A percentile compares a stretch with the other conserved stretches of the same genome.
phyloP scores from a whole-genome alignment of 2,888 invertebrate species.

The Dynastes maya region DNA sequence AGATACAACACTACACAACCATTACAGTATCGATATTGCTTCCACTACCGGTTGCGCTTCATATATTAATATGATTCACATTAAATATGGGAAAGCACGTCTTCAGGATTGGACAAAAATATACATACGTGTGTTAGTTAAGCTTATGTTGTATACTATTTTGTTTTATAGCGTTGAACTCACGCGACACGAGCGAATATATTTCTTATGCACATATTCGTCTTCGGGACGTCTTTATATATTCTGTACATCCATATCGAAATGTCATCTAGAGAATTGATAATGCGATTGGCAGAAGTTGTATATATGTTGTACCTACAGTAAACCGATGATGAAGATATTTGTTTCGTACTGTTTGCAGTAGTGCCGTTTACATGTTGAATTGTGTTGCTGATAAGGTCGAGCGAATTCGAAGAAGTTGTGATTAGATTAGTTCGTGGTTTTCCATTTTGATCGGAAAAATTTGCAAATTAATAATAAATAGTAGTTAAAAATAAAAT shows the following conservation, averaged over 20 bases:
- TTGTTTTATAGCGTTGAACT: neutral
- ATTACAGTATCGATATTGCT: conserved; percentile 17
- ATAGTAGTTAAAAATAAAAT: too few species aligned
- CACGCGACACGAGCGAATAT: neutral
- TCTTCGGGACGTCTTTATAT: neutral
- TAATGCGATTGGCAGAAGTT: neutral
- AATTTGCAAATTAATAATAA: neutral
- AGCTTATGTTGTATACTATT: neutral
- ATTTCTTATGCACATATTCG: neutral
- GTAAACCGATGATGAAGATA: neutral
- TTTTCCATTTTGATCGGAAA: neutral
- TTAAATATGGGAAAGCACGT: conserved; percentile 43
- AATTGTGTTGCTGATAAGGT: neutral
- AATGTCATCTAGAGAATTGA: conserved; percentile 12
- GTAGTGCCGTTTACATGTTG: neutral
- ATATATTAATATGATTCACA: conserved; percentile 35
- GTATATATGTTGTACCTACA: neutral
- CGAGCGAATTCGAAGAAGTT: neutral
- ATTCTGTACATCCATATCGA: neutral
- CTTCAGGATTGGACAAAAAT: neutral
- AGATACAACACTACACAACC: neutral
- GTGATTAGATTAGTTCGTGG: neutral
- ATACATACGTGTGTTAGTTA: neutral
- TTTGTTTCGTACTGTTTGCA: neutral
- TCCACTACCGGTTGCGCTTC: conserved; percentile 19